A percentile compares a stretch with the other conserved stretches of the same genome.
Conservation (phyloP, 2,888 invertebrate genomes). For the Diaphora mendica region DNA sequence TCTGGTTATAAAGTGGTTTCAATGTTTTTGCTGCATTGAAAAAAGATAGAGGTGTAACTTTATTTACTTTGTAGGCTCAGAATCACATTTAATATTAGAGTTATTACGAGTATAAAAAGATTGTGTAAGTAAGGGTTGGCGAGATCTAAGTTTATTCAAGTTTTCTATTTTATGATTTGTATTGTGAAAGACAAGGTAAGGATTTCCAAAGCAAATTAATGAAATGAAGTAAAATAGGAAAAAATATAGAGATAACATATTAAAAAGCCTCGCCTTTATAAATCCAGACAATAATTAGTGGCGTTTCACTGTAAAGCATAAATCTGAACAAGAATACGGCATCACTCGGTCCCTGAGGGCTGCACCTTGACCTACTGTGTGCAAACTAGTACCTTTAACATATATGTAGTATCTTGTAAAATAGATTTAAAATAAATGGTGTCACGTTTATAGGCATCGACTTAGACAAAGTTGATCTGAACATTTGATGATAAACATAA, state of each 20-base stretch:
- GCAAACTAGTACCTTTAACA: conserved; percentile 25
- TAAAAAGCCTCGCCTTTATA: neutral
- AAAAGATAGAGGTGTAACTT: neutral
- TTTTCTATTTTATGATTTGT: neutral
- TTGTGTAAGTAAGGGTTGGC: neutral
- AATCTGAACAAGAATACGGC: neutral
- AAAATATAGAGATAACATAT: neutral
- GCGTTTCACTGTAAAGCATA: neutral
- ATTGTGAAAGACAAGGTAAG: neutral
- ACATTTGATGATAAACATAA: conserved; percentile 72
- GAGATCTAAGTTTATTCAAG: too few relatives aligned
- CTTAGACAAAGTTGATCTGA: conserved; percentile 19
- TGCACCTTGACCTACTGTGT: conserved; percentile 28
- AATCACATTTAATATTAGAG: neutral
- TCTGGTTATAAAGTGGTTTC: neutral
- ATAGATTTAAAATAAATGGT: conserved; percentile 7
- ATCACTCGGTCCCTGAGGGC: conserved; percentile 28
- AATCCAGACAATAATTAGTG: neutral
- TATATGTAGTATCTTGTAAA: neutral
- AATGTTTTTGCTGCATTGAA: neutral
- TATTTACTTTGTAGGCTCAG: neutral
- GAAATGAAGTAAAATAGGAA: neutral
- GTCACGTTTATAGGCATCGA: neutral
- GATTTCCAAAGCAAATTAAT: neutral
- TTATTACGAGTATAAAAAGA: neutral